Base-by-base conservation (phyloP, 2,888 invertebrate species). In the Oxytorus armatus region DNA sequence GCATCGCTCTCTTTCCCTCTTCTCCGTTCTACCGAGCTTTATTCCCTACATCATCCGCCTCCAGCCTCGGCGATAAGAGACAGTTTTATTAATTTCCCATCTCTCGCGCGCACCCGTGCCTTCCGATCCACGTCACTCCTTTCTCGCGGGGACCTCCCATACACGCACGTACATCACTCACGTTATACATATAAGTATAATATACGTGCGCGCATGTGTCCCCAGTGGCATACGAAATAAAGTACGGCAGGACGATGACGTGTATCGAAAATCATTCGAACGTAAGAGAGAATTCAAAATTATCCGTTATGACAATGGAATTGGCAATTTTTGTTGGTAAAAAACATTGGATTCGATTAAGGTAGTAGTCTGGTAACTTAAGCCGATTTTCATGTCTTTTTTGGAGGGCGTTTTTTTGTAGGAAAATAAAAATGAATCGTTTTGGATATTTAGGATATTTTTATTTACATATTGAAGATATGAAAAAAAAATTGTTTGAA, bases 51-150 rank as follows among this genome's bases (percentile, higher is more conserved):
- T 42, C 53, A 33, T 25, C 63, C 51, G 61, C 73, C 36, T 59
- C 61, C 65, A 25, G 55, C 61, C 51, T 61, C 44, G 85, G 92
- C 66, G 93, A 94, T 93, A 94, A 95, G 94, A 95, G 95, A 95
- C 95, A 95, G 94, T 94, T 95, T 95, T 95, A 95, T 95, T 95
- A 95, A 95, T 95, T 95, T 95, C 93, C 93, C 93, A 93, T 93
- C 93, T 92, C 92, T 88, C 88, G 86, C 80, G 83, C 81, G 79
- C 77, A 78, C 53, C 79, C 84, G 81, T 85, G 79, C 70, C 75
- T 65, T 75, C 65, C 44, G 10, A 59, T 76, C n/a, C 77, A 63
- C 80, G 81, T 79, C 79, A 82, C 42, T 70, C 42, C 36, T 33
- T 42, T 39, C 63, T 65, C 29, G 18, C 47, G 0, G 25, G 21